Evolutionary conservation across 2,888 invertebrate species (phyloP).

Genomic region (Iphiclides podalirius): DNA sequence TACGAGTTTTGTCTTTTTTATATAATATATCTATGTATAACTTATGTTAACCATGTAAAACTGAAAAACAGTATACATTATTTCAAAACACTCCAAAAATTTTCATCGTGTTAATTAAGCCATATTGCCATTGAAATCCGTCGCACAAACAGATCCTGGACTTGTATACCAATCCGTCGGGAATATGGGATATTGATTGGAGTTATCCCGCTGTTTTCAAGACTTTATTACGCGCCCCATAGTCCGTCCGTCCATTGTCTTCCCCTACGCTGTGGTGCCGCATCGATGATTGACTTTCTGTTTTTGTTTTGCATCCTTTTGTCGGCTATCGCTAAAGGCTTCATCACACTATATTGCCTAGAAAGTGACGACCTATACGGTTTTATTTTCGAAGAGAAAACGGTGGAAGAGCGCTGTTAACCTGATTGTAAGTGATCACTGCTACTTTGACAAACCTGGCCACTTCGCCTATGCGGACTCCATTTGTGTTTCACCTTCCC

Average conservation of each 20-base stretch:
- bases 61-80: no score
- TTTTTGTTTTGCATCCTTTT: conserved; percentile 26
- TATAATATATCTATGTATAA: no score
- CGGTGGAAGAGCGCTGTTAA: no score
- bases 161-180: conserved; percentile 34
- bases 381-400: no score
- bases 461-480: no score
- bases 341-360: not conserved
- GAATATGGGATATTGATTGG: conserved; percentile 60
- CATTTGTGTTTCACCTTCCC: no score
- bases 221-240: conserved; percentile 56
- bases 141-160: conserved; percentile 4
- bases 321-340: conserved; percentile 4
- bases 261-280: conserved; percentile 40
- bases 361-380: no score
- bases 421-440: no score
- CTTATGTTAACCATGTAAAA: no score
- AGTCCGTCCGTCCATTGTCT: conserved; percentile 45
- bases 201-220: conserved; percentile 60
- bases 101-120: conserved; percentile 2
- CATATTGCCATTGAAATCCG: conserved; percentile 12
- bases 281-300: conserved; percentile 38
- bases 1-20: no score
- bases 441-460: no score
- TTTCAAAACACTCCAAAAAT: no score